A percentile compares a stretch with the other conserved stretches of the same genome.
phyloP scores from a whole-genome alignment of 2,797 vertebrate species.

The Kryptolebias ocellatus region DNA sequence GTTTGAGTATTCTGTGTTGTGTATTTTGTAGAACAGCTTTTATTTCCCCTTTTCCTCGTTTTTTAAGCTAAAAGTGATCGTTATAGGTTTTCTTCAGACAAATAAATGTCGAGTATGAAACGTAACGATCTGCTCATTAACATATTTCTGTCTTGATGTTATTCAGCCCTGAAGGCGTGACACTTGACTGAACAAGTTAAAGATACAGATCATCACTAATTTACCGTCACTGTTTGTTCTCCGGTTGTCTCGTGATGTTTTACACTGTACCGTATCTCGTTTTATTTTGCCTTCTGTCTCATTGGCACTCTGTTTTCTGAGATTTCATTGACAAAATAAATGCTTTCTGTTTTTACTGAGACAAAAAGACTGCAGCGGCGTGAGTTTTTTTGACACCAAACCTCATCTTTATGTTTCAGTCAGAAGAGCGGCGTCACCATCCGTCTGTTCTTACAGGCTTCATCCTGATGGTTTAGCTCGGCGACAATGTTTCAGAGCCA shows the following conservation, averaged over 20 bases:
- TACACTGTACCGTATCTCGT: not conserved
- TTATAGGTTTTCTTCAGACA: conserved; percentile 32
- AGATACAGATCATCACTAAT: conserved; percentile 44
- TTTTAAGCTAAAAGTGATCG: conserved; percentile 38
- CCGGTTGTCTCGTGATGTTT: conserved; percentile 16
- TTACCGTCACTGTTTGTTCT: conserved; percentile 49
- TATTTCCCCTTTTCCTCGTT: conserved; percentile 17
- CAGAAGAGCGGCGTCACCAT: conserved; percentile 51
- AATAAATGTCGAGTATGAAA: conserved; percentile 19
- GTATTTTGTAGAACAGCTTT: conserved; percentile 44
- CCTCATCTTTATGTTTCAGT: conserved; percentile 8
- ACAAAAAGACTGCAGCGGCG: conserved; percentile 15
- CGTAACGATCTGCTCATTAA: conserved; percentile 50
- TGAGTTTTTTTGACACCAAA: conserved; percentile 14
- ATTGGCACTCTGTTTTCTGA: conserved; percentile 19
- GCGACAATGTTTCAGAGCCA: too few relatives aligned
- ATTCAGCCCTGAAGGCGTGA: conserved; percentile 42
- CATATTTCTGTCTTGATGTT: conserved; percentile 65
- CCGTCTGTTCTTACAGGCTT: conserved; percentile 40
- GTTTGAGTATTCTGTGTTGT: conserved; percentile 31
- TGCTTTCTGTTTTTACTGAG: conserved; percentile 33
- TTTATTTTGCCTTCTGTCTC: conserved; percentile 28
- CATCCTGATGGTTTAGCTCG: too few relatives aligned
- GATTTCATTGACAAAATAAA: conserved; percentile 69
- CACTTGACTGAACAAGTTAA: conserved; percentile 37